A percentile compares a stretch with the other conserved stretches of the same genome.
Conservation (phyloP, 2,888 invertebrate species). For the Harpalus rufipes region DNA sequence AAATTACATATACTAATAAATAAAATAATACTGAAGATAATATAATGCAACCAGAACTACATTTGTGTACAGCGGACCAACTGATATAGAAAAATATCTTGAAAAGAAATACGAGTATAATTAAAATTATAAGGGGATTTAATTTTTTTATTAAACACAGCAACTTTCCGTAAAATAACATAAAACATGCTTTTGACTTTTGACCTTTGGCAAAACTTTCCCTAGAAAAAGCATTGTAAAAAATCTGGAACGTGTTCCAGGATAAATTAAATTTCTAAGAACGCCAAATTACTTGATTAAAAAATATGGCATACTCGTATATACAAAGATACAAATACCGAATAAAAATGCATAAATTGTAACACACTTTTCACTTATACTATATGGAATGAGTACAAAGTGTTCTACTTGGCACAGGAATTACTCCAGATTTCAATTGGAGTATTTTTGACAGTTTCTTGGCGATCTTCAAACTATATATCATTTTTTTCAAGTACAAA, state of each 20-base stretch:
- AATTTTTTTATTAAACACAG: neutral
- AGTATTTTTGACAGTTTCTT: constrained; percentile 63
- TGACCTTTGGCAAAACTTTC: constrained; percentile 2
- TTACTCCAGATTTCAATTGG: constrained; percentile 29
- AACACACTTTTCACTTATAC: constrained; percentile 49
- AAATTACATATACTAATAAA: too few species aligned
- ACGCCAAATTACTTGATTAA: neutral
- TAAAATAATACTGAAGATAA: too few species aligned
- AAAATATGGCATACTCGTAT: constrained; percentile 8
- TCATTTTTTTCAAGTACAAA: constrained; percentile 58
- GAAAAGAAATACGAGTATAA: too few species aligned
- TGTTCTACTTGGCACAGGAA: constrained; percentile 56
- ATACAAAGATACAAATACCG: constrained; percentile 9
- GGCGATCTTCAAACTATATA: constrained; percentile 43
- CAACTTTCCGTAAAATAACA: neutral
- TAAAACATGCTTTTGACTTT: neutral
- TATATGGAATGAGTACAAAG: constrained; percentile 38
- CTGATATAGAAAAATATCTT: too few species aligned
- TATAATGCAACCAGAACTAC: neutral
- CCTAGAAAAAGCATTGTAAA: neutral
- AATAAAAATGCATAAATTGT: constrained; percentile 43
- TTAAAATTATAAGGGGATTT: too few species aligned
- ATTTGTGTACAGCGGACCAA: neutral
- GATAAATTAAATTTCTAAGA: constrained; percentile 29
- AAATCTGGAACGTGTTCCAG: neutral